Base-by-base conservation (phyloP, 2,797 vertebrate species). In the Bryconaethiops microstoma region DNA sequence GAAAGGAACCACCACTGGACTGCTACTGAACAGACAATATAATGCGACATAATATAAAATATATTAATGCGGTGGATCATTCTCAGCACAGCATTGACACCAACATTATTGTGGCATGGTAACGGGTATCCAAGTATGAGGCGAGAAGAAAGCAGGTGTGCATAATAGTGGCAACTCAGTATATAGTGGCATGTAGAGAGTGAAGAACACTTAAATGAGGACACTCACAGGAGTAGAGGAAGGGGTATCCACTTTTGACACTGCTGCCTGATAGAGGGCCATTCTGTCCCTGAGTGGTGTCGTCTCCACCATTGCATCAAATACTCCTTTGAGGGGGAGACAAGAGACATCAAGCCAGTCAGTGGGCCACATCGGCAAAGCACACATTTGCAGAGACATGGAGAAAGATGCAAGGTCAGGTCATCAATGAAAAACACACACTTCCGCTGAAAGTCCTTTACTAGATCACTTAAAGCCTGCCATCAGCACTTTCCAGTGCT, bases 211-310 rank as follows among this genome's bases (percentile, higher is more conserved):
- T 16, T 62, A 25, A 59, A 17, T 29, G 13, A 5, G 7, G 69
- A 64, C 35, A 87, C 93, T 94, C 87, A 94, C 93, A 13, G 45
- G 86, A 79, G 84, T 88, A 0, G 92, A 77, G 16, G 84, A 39
- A 79, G 92, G 74, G 10, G 85, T 90, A 64, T 95, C 94, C 87
- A 95, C 95, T 92, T 96, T 97, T 87, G 95, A 96, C 87, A 97
- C 92, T 55, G 97, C 96, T 7, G 97, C 97, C 89, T 97, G 96
- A 83, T 99, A 98, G 81, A 97, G 96, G 0, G 97, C 97, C 96
- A 99, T 95, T 81, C 97, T 92, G 85, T 98, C 96, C 85, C 95
- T 95, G 60, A 98, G 94, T 0, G 97, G 96, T 0, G 95, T 96
- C 12, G 91, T 92, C 78, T 98, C 97, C 0, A 94, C 92, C 0